Conservation (phyloP, 2,888 invertebrate species). For the Spodoptera exigua region DNA sequence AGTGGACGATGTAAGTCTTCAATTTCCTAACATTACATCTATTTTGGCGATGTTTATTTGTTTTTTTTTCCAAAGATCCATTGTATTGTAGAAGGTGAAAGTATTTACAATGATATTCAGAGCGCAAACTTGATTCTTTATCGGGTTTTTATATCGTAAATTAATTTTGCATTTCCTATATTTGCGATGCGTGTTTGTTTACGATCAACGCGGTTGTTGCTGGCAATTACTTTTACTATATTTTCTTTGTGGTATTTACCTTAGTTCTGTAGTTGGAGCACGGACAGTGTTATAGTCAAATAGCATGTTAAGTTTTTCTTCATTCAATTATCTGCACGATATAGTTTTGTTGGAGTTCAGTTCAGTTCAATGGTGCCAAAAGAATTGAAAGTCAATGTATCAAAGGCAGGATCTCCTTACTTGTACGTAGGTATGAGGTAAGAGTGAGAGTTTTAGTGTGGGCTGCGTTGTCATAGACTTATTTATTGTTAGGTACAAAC, state of each 20-base stretch:
- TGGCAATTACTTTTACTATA: slow-evolving; percentile 21
- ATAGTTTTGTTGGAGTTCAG: slow-evolving; percentile 5
- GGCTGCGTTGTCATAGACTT: too few relatives aligned
- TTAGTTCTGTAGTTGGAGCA: slow-evolving; percentile 7
- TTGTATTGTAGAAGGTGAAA: slow-evolving; percentile 34
- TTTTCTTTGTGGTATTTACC: slow-evolving; percentile 23
- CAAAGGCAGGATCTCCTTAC: neutral
- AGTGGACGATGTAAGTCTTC: slow-evolving; percentile 74
- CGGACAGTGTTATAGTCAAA: neutral
- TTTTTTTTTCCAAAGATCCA: slow-evolving; percentile 5
- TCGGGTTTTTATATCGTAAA: slow-evolving; percentile 32
- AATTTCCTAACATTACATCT: too few relatives aligned
- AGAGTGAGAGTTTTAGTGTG: too few relatives aligned
- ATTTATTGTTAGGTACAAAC: too few relatives aligned
- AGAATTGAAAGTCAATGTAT: neutral
- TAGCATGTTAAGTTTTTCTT: slow-evolving; percentile 38
- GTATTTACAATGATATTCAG: slow-evolving; percentile 15
- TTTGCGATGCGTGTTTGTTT: slow-evolving; percentile 54
- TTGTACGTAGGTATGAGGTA: too few relatives aligned
- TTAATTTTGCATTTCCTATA: slow-evolving; percentile 55
- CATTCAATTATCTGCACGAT: slow-evolving; percentile 46
- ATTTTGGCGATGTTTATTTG: slow-evolving; percentile 1
- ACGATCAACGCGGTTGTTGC: slow-evolving; percentile 17
- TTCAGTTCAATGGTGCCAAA: slow-evolving; percentile 1
- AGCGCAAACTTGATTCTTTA: neutral